These are phyloP conservation scores for Bombus cullumanus DNA, from an alignment of 1,140 invertebrate genomes.

Conservation along the genomic window DNA sequence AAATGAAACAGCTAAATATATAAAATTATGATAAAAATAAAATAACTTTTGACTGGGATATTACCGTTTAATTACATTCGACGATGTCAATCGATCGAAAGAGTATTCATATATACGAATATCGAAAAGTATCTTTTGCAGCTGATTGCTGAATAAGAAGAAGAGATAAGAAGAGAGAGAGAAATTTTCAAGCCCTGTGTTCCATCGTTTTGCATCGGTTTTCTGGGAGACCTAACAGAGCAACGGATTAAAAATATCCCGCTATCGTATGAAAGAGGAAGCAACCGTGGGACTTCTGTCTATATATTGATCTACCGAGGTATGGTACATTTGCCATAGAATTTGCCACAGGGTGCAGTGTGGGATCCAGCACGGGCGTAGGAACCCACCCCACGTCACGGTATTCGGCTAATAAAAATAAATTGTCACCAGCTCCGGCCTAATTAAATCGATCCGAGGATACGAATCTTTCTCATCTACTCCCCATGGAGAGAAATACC, in stretches of 20 bases:
- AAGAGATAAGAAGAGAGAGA: too few species aligned
- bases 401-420: conserved; percentile 73
- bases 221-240: not conserved
- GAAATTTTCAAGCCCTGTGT: not conserved
- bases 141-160: not conserved
- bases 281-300: conserved; percentile 34
- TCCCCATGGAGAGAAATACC: not conserved
- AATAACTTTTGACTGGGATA: too few species aligned
- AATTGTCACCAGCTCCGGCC: conserved; percentile 65
- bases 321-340: conserved; percentile 66
- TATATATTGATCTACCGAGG: conserved; percentile 68
- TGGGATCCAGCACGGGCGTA: conserved; percentile 57
- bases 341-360: conserved; percentile 58
- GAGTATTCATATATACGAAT: not conserved
- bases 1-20: not conserved
- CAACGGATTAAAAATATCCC: conserved; percentile 49
- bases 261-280: conserved; percentile 20
- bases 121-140: too few species aligned
- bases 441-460: conserved; percentile 55
- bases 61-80: too few species aligned
- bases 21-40: not conserved
- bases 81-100: not conserved
- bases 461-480: conserved; percentile 31
- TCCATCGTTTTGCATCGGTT: not conserved
- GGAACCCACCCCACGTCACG: conserved; percentile 48